phyloP scores from a whole-genome alignment of 2,888 invertebrate species.

The Dorcus parallelipipedus region DNA sequence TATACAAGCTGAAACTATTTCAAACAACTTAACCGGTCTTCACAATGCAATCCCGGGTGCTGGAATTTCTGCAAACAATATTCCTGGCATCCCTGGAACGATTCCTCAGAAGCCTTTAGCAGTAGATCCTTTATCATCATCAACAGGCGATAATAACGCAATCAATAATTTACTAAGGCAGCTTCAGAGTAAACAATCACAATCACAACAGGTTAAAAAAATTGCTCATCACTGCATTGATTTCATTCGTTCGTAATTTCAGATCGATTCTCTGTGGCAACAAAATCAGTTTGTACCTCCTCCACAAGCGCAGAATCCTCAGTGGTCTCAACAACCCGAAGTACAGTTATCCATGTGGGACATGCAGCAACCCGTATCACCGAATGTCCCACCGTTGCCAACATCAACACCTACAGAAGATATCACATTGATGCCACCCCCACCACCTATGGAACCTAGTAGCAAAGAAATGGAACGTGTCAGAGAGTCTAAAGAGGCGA shows the following conservation, averaged over 20 bases:
- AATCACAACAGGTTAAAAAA: constrained; percentile 21
- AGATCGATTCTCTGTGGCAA: constrained; percentile 41
- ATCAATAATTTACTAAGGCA: constrained; percentile 54
- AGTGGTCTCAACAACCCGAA: constrained; percentile 25
- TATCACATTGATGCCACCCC: constrained; percentile 10
- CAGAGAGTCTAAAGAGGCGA: constrained; percentile 39
- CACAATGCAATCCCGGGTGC: constrained; percentile 8
- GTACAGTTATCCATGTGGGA: constrained; percentile 45
- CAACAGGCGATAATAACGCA: constrained; percentile 25
- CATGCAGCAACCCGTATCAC: constrained; percentile 30
- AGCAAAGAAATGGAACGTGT: constrained; percentile 22
- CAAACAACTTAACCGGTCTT: constrained; percentile 11
- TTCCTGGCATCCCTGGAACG: constrained; percentile 11
- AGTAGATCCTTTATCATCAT: constrained; percentile 7
- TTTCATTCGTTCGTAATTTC: constrained; percentile 16
- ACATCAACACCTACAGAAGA: constrained; percentile 11
- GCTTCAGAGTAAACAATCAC: constrained; percentile 42
- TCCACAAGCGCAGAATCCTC: constrained; percentile 26
- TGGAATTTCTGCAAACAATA: constrained; percentile 3
- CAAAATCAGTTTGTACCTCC: constrained; percentile 39
- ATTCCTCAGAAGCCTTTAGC: constrained; percentile 8
- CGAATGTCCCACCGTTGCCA: constrained; percentile 18
- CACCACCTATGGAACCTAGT: constrained; percentile 15
- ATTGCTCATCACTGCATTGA: background rate
- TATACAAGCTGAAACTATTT: constrained; percentile 12